Conservation (phyloP, 2,797 vertebrate genomes). For the Esox lucius region DNA sequence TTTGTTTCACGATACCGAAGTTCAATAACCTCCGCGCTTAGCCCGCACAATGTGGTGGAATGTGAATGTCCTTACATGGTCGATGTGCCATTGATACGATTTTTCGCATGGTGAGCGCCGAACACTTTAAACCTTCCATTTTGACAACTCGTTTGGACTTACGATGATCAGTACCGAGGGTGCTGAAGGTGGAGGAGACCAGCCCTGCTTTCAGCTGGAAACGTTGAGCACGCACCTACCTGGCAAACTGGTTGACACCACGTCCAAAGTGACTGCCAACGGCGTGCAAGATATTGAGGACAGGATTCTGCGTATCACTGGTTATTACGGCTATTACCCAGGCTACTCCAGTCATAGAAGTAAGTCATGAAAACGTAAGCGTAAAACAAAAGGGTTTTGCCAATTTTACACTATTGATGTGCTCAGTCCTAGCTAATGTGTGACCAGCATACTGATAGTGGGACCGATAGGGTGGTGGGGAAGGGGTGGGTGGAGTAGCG, state of each 20-base stretch:
- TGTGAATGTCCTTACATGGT: slow-evolving; percentile 61
- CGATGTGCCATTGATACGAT: slow-evolving; percentile 55
- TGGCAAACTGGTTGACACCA: slow-evolving; percentile 71
- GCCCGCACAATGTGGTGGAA: slow-evolving; percentile 69
- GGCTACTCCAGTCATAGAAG: slow-evolving; percentile 96
- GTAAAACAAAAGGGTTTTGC: slow-evolving; percentile 26
- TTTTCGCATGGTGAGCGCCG: slow-evolving; percentile 54
- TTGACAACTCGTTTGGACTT: slow-evolving; percentile 51
- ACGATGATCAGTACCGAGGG: slow-evolving; percentile 67
- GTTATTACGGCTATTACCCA: slow-evolving; percentile 98
- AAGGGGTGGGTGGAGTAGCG: no score
- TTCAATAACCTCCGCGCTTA: slow-evolving; percentile 63
- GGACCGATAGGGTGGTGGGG: no score
- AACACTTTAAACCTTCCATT: slow-evolving; percentile 33
- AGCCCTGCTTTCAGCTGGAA: slow-evolving; percentile 68
- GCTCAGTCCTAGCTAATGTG: background rate
- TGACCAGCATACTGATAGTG: background rate
- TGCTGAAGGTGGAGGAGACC: slow-evolving; percentile 61
- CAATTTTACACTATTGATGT: slow-evolving; percentile 1
- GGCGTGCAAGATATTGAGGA: slow-evolving; percentile 96
- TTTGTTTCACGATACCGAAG: slow-evolving; percentile 47
- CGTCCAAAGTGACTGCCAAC: slow-evolving; percentile 87
- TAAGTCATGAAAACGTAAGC: slow-evolving; percentile 72
- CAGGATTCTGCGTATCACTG: slow-evolving; percentile 95
- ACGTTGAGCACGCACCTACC: slow-evolving; percentile 67